Percentiles rank a stretch among this genome's conserved stretches.
Evolutionary conservation across 2,888 invertebrate genomes (phyloP).

Genomic region (Amphipoea lucens): DNA sequence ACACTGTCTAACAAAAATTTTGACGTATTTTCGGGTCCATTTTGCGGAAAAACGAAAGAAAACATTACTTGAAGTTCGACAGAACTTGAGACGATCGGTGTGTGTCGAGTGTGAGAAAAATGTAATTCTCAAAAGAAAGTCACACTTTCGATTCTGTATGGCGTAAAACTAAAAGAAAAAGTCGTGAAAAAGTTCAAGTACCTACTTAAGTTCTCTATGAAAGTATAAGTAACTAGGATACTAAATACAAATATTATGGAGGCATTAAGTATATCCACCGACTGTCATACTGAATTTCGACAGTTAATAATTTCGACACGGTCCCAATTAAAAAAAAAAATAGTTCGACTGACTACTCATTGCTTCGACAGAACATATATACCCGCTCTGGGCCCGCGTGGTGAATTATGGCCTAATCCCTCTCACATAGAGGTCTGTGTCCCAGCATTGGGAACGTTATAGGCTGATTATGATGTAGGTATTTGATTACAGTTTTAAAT

Average conservation of each 20-base stretch:
- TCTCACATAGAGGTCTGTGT: too few species aligned
- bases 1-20: slow-evolving; percentile 25
- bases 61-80: slow-evolving; percentile 43
- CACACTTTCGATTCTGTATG: not conserved
- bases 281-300: too few species aligned
- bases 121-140: not conserved
- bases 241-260: not conserved
- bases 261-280: not conserved
- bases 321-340: too few species aligned
- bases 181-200: not conserved
- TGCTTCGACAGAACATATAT: too few species aligned
- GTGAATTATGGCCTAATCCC: too few species aligned
- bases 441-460: too few species aligned
- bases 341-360: too few species aligned
- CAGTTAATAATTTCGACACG: too few species aligned
- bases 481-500: not conserved
- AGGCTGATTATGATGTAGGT: not conserved
- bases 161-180: slow-evolving; percentile 1
- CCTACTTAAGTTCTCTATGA: not conserved
- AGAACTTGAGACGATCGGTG: slow-evolving; percentile 24
- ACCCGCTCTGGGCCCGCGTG: too few species aligned
- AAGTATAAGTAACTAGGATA: not conserved
- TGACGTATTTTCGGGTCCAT: slow-evolving; percentile 15
- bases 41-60: slow-evolving; percentile 36
- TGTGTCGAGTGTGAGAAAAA: slow-evolving; percentile 1